phyloP scores from a whole-genome alignment of 1,140 invertebrate species.

The Drosophila saltans region DNA sequence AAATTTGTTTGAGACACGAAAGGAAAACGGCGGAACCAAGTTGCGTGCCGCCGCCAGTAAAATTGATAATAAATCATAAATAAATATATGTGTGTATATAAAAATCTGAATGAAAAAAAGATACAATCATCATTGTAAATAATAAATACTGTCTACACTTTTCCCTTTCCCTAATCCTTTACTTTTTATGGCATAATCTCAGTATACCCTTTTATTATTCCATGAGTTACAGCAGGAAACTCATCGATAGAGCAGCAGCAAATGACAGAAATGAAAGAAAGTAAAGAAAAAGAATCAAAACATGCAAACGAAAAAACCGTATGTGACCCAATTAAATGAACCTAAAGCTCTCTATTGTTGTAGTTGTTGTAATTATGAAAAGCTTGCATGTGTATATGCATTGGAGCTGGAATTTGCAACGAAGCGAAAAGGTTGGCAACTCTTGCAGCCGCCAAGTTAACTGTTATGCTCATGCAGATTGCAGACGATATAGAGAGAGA shows the following conservation, averaged over 20 bases:
- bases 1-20: constrained; percentile 49
- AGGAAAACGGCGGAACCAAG: not conserved
- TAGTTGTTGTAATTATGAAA: constrained; percentile 71
- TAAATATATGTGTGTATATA: constrained; percentile 28
- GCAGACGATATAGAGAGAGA: constrained; percentile 53
- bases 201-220: too few relatives aligned
- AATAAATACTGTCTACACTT: too few relatives aligned
- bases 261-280: constrained; percentile 40
- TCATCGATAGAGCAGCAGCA: constrained; percentile 53
- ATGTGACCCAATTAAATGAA: constrained; percentile 80
- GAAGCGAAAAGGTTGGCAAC: constrained; percentile 75
- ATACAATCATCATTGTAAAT: too few relatives aligned
- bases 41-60: constrained; percentile 15
- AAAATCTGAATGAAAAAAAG: too few relatives aligned
- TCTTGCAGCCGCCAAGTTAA: constrained; percentile 63
- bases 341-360: constrained; percentile 45
- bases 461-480: constrained; percentile 66
- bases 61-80: constrained; percentile 49
- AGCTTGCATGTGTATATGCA: constrained; percentile 50
- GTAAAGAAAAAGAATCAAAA: constrained; percentile 39
- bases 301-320: constrained; percentile 72
- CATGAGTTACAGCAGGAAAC: constrained; percentile 59
- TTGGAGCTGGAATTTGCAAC: constrained; percentile 76
- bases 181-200: too few relatives aligned
- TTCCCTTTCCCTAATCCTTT: too few relatives aligned